Base-by-base conservation (phyloP, 2,888 invertebrate species). In the Brachyptera putata region DNA sequence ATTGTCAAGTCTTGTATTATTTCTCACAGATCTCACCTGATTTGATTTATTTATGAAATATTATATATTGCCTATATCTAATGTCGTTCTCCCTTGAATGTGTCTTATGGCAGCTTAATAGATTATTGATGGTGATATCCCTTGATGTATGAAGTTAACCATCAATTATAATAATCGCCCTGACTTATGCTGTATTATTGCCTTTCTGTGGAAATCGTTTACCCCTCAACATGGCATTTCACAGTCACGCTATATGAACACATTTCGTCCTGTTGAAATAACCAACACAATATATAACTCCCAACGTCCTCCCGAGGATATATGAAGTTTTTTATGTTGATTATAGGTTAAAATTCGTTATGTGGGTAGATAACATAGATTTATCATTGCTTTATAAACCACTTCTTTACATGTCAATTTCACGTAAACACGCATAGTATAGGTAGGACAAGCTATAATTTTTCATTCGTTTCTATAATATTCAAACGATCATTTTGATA, bases 341-440 rank as follows among this genome's bases (percentile, higher is more conserved):
- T 53, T 53, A 34, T 36, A 22, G 53, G 14, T 16, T 53, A 3
- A 34, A 53, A 53, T 14, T 50, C 7, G 16, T 53, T 53, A 22
- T 53, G 34, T 53, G 34, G 53, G 13, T 21, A 53, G 53, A 36
- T 34, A 53, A 18, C 37, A n/a, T 53, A 53, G 53, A 53, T 53
- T 53, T 53, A 53, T 53, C 53, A 50, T 50, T 50, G 50, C 50
- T 25, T 50, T 50, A 34, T 50, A 43, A 46, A 46, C 46, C 46
- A 46, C 46, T 46, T 46, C 46, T 24, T 46, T 46, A 53, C 53
- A 53, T 53, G 53, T 53, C 53, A 53, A 53, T 53, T 53, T 22
- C 21, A 36, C 22, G 14, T 11, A 21, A 36, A 36, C 53, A 53
- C 53, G 53, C 53, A 36, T 21, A 36, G 36, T 50, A 50, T 16